Base-by-base conservation (phyloP, 2,113 vertebrate genomes). In the Pachycephala philippinensis region DNA sequence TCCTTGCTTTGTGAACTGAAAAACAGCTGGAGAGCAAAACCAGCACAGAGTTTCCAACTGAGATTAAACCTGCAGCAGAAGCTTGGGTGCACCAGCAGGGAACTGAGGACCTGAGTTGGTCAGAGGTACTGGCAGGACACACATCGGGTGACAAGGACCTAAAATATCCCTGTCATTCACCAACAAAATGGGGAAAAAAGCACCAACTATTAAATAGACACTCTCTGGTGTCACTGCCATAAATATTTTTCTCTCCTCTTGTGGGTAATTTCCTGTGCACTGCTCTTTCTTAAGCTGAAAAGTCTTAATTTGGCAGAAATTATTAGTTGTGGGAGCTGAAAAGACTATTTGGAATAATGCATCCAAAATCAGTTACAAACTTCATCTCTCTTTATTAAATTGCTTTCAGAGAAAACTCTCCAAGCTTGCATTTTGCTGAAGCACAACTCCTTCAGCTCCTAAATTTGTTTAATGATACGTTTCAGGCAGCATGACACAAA, bases 401-500 rank as follows among this genome's bases (percentile, higher is more conserved):
- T 50, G 80, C 71, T 84, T 74, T 70, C 70, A 92, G 71, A 86
- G 76, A 44, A 76, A 90, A 65, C 66, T n/a, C 80, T 85, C 71
- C 15, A 35, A 65, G 42, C 31, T 69, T 30, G 57, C 42, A 50
- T 85, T 86, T 50, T 77, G n/a, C 68, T 75, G 30, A 80, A 65
- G 42, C 59, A 77, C 88, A 90, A 87, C 82, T 69, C 19, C 70
- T 96, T 49, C 59, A 91, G 90, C 94, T 85, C n/a, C 74, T 23
- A 47, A 88, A 92, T 93, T 90, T 79, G 79, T 86, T 83, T 93
- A 93, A 88, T 90, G 91, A 90, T 22, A 92, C 15, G 64, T 90
- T 94, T 76, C 69, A 84, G 74, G 27, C 2, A 49, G 44, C 45
- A 11, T 4, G 57, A 76, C 84, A 68, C 7, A 16, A 4, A 70